A percentile compares a stretch with the other conserved stretches of the same genome.
These are phyloP conservation scores for Scytalopus superciliaris DNA, from an alignment of 2,113 vertebrate genomes.

Conservation along the genomic window DNA sequence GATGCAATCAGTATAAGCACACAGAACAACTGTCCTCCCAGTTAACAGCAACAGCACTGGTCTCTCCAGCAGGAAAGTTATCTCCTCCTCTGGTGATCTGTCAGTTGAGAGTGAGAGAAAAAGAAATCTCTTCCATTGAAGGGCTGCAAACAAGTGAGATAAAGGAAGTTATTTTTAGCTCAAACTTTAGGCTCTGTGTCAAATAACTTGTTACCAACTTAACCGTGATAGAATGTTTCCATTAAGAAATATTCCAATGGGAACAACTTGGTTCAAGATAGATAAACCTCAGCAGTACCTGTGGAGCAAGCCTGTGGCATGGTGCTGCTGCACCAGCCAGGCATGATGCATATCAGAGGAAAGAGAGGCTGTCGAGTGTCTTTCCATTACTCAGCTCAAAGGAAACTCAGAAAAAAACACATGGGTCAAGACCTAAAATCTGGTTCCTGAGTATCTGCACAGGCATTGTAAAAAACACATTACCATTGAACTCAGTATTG, in stretches of 20 bases:
- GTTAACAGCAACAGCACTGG: background rate
- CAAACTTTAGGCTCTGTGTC: constrained; percentile 17
- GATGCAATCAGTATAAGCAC: background rate
- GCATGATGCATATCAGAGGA: background rate
- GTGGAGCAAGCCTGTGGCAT: background rate
- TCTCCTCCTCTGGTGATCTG: background rate
- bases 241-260: background rate
- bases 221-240: background rate
- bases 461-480: background rate
- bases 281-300: background rate
- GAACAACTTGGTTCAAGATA: background rate
- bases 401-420: background rate
- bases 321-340: background rate
- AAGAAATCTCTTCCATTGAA: background rate
- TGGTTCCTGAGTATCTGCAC: background rate
- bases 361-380: background rate
- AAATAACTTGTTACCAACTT: background rate
- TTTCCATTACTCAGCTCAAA: background rate
- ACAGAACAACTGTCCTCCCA: background rate
- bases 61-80: background rate
- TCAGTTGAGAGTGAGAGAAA: background rate
- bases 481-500: background rate
- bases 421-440: background rate
- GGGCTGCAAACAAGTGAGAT: background rate
- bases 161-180: background rate